These are phyloP conservation scores for Toxotes chatareus DNA, from an alignment of 2,113 vertebrate species.

Conservation along the genomic window DNA sequence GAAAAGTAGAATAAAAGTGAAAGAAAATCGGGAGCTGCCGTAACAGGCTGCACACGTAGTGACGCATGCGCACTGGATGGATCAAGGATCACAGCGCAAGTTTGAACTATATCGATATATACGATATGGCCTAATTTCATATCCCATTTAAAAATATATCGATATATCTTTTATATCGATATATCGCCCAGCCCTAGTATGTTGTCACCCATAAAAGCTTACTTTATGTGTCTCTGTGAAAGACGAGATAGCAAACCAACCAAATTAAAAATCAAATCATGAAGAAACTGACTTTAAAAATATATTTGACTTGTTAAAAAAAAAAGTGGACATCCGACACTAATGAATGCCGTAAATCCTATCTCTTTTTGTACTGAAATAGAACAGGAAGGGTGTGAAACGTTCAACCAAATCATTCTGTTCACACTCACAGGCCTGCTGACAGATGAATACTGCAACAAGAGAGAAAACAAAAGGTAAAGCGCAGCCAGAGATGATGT, in stretches of 20 bases:
- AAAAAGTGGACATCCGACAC: conserved; percentile 6
- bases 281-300: not conserved
- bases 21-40: too few species aligned
- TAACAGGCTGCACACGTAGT: too few species aligned
- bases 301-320: not conserved
- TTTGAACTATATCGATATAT: too few species aligned
- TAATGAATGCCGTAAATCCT: conserved; percentile 11
- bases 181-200: too few species aligned
- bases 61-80: too few species aligned
- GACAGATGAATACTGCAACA: conserved; percentile 41
- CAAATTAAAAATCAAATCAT: conserved; percentile 11
- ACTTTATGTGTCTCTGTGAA: not conserved
- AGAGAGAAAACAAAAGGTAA: conserved; percentile 42
- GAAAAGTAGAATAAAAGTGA: too few species aligned
- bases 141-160: too few species aligned
- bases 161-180: too few species aligned
- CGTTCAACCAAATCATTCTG: conserved; percentile 21
- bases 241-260: not conserved
- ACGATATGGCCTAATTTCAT: too few species aligned
- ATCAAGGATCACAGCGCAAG: too few species aligned
- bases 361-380: conserved; percentile 16
- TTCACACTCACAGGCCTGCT: conserved; percentile 24
- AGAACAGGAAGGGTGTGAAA: conserved; percentile 6
- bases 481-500: conserved; percentile 1
- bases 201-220: not conserved